Evolutionary conservation across 2,888 invertebrate species (phyloP), one percentile per base, ranked within the genome.

Genomic region (Epinotia brunnichana): DNA sequence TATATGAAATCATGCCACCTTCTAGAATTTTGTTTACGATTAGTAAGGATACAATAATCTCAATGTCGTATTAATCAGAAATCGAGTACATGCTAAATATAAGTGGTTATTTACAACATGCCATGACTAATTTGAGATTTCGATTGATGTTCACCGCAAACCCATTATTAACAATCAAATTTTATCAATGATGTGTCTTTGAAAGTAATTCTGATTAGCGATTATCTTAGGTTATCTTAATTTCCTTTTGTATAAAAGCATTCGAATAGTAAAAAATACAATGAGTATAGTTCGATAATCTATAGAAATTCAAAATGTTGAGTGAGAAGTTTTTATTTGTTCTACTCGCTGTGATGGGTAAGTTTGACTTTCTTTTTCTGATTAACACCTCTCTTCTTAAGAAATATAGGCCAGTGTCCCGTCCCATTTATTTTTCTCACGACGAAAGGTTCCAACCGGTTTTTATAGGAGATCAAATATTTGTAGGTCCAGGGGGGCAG

Each of bases 81-180:
- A 60, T 71, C 70, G 29, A 64, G 24, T 44, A 60, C 15, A 41
- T 19, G 21, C 15, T 54, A 24, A 29, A 10, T 39, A 69, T 39
- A 39, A 9, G 2, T 67, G n/a, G 5, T 59, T 54, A 53, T 64
- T 51, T 15, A 59, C 15, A 53, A 7, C 19, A 63, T 61, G 60
- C 17, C 2, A 62, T 63, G 56, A 63, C 59, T 66, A 59, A 71
- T 29, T n/a, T 17, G 70, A 48, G 59, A 54, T 19, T 53, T 3
- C 48, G 53, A 53, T 71, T 71, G 60, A 71, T 60, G 59, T 66
- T 19, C 0, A 44, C 70, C 70, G 70, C 64, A n/a, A 17, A 48
- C 13, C n/a, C 53, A 66, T 66, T 60, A 60, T 39, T 66, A 29
- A 59, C 24, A 41, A 60, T 41, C 17, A n/a, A 63, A 19, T 64